Conservation (phyloP, 1,140 invertebrate genomes). For the Popillia japonica region DNA sequence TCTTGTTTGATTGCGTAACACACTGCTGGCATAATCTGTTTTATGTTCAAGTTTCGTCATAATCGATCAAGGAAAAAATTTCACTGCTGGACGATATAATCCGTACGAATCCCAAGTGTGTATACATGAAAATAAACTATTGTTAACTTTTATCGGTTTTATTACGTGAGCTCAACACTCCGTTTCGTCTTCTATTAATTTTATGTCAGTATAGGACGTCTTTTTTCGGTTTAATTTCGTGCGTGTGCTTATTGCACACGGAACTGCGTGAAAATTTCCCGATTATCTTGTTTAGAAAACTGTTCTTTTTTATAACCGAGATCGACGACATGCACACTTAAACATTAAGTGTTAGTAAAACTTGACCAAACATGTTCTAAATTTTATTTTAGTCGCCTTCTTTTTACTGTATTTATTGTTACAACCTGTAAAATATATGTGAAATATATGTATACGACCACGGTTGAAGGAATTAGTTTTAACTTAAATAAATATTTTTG, state of each 20-base stretch:
- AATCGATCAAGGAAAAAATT: too few species aligned
- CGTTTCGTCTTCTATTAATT: not conserved
- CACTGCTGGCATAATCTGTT: too few species aligned
- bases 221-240: not conserved
- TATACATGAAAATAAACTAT: slow-evolving; percentile 20
- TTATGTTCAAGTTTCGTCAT: too few species aligned
- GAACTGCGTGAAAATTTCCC: not conserved
- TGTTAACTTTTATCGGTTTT: not conserved
- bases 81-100: too few species aligned
- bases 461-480: too few species aligned
- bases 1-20: too few species aligned
- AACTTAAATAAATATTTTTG: too few species aligned
- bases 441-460: too few species aligned
- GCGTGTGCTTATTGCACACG: not conserved
- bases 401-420: too few species aligned
- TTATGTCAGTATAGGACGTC: not conserved
- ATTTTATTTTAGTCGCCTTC: slow-evolving; percentile 13
- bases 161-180: not conserved
- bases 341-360: not conserved
- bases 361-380: not conserved
- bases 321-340: not conserved
- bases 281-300: not conserved
- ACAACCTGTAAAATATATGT: too few species aligned
- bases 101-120: too few species aligned
- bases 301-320: not conserved